Percentiles rank a stretch among this genome's conserved stretches.
These are phyloP conservation scores for Aleiodes leptofemur DNA, from an alignment of 2,888 invertebrate genomes.

Conservation along the genomic window DNA sequence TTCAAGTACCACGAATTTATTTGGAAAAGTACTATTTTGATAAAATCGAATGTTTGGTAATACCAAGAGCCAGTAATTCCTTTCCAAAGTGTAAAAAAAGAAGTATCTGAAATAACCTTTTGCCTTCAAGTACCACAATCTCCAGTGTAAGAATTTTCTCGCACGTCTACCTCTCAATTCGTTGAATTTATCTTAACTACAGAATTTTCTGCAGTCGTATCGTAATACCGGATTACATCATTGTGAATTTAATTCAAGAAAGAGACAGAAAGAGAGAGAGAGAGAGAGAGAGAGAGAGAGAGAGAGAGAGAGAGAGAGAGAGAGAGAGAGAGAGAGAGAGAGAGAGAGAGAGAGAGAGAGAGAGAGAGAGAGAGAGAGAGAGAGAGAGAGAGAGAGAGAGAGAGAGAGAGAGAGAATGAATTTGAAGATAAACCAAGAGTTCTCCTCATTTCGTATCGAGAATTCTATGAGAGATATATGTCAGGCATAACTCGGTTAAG, in stretches of 20 bases:
- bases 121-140: no score
- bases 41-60: no score
- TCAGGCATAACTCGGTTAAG: conserved; percentile 15
- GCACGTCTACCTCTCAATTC: not conserved
- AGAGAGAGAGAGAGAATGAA: conserved; percentile 3
- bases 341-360: not conserved
- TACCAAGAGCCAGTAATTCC: no score
- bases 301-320: not conserved
- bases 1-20: no score
- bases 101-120: no score
- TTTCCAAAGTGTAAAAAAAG: no score
- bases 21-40: no score
- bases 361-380: not conserved
- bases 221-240: conserved; percentile 38
- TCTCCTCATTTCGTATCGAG: not conserved
- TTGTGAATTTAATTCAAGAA: conserved; percentile 17
- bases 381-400: not conserved
- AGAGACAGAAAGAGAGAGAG: not conserved
- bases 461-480: conserved; percentile 2
- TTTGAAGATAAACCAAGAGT: conserved; percentile 19
- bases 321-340: not conserved
- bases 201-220: conserved; percentile 24
- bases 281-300: not conserved
- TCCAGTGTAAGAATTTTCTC: no score
- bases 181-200: conserved; percentile 29